Conservation (phyloP, 2,888 invertebrate species). For the Platycnemis pennipes region DNA sequence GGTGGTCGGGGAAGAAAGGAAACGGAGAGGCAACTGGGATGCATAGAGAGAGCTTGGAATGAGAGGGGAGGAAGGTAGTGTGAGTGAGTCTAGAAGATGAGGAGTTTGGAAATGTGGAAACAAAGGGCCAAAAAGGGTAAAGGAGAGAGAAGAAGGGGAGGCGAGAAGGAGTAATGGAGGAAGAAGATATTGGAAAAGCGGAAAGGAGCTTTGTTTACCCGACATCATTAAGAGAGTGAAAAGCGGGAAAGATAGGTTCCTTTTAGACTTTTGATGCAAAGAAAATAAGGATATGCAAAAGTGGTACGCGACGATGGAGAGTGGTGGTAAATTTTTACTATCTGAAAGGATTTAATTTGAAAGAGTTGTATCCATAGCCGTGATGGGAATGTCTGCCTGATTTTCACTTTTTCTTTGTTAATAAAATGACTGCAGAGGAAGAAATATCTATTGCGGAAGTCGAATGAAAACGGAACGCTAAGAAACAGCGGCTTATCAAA, state of each 20-base stretch:
- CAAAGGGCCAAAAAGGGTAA: neutral
- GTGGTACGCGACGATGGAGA: neutral
- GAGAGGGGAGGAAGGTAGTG: neutral
- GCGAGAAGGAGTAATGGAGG: neutral
- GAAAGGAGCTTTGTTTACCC: conserved; percentile 49
- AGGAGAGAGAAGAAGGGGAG: neutral
- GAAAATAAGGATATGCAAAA: conserved; percentile 29
- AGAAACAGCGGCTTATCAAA: too few species aligned
- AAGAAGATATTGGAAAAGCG: conserved; percentile 40
- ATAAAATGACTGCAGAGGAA: too few species aligned
- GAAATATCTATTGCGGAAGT: too few species aligned
- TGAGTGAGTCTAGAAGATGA: neutral
- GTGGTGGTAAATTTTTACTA: neutral
- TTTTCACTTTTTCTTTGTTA: neutral
- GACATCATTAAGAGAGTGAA: conserved; percentile 41
- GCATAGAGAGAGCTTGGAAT: neutral
- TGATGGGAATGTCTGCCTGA: neutral
- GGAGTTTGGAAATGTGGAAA: neutral
- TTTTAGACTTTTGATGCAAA: conserved; percentile 7
- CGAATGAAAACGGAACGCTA: too few species aligned
- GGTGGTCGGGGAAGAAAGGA: neutral
- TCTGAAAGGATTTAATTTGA: conserved; percentile 1
- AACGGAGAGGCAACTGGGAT: neutral
- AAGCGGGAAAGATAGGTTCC: neutral
- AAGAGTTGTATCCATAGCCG: neutral